Conservation (phyloP, 2,888 invertebrate species). For the Ethmia dodecea region DNA sequence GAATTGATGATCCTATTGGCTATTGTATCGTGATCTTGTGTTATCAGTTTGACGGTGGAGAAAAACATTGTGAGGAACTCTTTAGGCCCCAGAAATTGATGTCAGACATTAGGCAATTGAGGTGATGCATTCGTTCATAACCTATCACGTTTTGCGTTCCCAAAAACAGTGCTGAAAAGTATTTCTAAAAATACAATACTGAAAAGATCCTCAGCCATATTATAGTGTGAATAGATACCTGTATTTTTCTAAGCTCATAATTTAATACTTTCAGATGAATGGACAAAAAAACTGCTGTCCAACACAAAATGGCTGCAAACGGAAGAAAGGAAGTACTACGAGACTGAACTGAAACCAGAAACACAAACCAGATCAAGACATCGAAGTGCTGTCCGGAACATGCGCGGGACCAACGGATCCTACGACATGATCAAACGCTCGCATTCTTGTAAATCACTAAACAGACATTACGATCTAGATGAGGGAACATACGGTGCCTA, state of each 20-base stretch:
- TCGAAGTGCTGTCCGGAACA: constrained; percentile 41
- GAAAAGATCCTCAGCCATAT: no score
- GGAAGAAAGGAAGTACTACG: constrained; percentile 75
- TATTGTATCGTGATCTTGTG: no score
- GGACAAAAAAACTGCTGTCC: constrained; percentile 83
- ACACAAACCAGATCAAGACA: constrained; percentile 35
- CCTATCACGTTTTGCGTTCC: no score
- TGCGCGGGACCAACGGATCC: constrained; percentile 45
- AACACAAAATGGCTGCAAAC: constrained; percentile 84
- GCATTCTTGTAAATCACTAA: constrained; percentile 55
- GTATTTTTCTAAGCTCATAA: neutral
- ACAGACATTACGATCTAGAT: constrained; percentile 51
- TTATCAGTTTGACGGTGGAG: no score
- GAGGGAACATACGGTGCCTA: constrained; percentile 59
- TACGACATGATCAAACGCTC: constrained; percentile 62
- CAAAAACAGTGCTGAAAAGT: no score
- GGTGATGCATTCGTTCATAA: no score
- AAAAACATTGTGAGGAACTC: no score
- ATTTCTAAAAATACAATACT: no score
- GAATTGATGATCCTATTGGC: no score
- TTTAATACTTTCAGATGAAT: constrained; percentile 68
- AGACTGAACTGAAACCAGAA: constrained; percentile 61
- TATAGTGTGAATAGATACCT: no score
- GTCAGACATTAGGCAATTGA: no score
- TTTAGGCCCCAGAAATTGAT: no score